These are phyloP conservation scores for Trisateles emortualis DNA, from an alignment of 2,888 invertebrate genomes.

Conservation along the genomic window DNA sequence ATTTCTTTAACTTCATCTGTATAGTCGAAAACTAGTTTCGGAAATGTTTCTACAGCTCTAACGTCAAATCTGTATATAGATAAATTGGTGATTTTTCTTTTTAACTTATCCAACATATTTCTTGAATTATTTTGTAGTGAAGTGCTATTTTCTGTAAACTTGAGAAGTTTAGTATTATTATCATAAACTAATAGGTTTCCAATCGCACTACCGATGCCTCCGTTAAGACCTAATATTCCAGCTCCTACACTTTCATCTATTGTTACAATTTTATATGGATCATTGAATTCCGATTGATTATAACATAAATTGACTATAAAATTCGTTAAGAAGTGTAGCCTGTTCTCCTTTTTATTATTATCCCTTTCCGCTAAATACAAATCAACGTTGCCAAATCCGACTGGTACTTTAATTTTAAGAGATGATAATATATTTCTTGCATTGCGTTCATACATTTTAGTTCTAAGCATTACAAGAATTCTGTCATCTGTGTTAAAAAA, in stretches of 20 bases:
- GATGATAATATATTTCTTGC: too few species aligned
- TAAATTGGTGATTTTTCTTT: slow-evolving; percentile 7
- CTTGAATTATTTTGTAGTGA: slow-evolving; percentile 12
- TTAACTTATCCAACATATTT: slow-evolving; percentile 2
- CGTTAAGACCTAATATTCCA: slow-evolving; percentile 6
- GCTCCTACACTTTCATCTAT: slow-evolving; percentile 14
- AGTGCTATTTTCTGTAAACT: slow-evolving; percentile 1
- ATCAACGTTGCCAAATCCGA: slow-evolving; percentile 28
- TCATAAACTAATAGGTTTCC: slow-evolving; percentile 17
- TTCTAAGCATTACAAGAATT: slow-evolving; percentile 19
- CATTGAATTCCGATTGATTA: neutral
- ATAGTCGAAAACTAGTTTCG: slow-evolving; percentile 19
- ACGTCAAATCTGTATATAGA: slow-evolving; percentile 15
- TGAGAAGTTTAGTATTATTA: slow-evolving; percentile 4
- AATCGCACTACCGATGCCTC: slow-evolving; percentile 10
- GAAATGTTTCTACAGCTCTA: slow-evolving; percentile 16
- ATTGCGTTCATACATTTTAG: slow-evolving; percentile 22
- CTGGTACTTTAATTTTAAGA: neutral
- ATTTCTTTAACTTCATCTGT: slow-evolving; percentile 13
- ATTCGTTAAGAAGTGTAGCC: neutral
- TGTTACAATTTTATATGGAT: neutral
- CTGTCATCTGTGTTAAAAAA: slow-evolving; percentile 25
- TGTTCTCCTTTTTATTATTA: slow-evolving; percentile 1
- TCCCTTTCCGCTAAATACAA: slow-evolving; percentile 7
- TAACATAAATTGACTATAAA: neutral